A percentile compares a stretch with the other conserved stretches of the same genome.
These are phyloP conservation scores for Operophtera brumata DNA, from an alignment of 2,888 invertebrate species.

Conservation along the genomic window DNA sequence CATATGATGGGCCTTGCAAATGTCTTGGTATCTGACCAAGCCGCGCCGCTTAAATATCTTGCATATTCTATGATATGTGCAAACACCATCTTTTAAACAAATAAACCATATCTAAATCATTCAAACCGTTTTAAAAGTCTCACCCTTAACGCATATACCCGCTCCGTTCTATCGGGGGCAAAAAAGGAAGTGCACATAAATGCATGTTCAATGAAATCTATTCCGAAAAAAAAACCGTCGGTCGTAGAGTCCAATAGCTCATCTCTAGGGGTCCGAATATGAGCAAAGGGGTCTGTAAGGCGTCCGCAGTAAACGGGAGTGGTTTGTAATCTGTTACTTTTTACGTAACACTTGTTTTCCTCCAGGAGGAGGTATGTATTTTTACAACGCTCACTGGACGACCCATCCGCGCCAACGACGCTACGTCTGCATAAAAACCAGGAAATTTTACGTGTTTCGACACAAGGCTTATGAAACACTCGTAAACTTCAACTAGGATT, in stretches of 20 bases:
- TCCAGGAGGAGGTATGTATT: slow-evolving; percentile 56
- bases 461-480: slow-evolving; percentile 65
- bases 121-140: too few species aligned
- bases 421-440: slow-evolving; percentile 64
- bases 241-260: slow-evolving; percentile 28
- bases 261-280: slow-evolving; percentile 38
- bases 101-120: too few species aligned
- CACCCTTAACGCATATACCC: too few species aligned
- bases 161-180: too few species aligned
- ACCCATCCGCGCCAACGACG: slow-evolving; percentile 59
- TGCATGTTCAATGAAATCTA: slow-evolving; percentile 21
- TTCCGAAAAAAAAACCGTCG: slow-evolving; percentile 11
- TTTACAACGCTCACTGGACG: slow-evolving; percentile 55
- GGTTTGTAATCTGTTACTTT: slow-evolving; percentile 62
- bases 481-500: slow-evolving; percentile 64
- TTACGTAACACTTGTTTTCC: slow-evolving; percentile 60
- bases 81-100: too few species aligned
- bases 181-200: slow-evolving; percentile 19
- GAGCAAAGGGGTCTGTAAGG: slow-evolving; percentile 42
- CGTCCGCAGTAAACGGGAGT: slow-evolving; percentile 60
- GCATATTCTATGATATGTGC: too few species aligned
- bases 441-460: slow-evolving; percentile 69
- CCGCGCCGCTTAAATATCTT: too few species aligned
- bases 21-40: too few species aligned
- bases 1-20: too few species aligned